Conservation (phyloP, 2,888 invertebrate species). For the Thysanoteuthis rhombus region DNA sequence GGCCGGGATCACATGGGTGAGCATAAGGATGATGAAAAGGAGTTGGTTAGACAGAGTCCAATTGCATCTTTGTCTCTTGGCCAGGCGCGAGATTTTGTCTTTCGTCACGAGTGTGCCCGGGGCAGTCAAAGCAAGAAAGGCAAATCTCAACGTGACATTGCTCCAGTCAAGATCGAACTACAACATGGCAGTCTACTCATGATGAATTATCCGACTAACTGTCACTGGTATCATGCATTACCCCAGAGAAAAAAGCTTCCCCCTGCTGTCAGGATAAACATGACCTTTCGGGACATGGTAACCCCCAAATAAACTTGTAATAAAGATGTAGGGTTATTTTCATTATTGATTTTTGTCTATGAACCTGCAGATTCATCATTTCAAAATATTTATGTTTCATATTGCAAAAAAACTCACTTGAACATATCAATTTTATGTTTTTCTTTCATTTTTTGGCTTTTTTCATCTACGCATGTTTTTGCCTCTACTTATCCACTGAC, state of each 20-base stretch:
- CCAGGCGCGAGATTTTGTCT: conserved; percentile 75
- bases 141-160: conserved; percentile 61
- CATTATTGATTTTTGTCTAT: no score
- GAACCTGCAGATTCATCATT: no score
- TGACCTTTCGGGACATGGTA: conserved; percentile 65
- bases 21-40: conserved; percentile 78
- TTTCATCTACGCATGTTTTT: no score
- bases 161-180: conserved; percentile 71
- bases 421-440: no score
- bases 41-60: conserved; percentile 73
- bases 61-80: conserved; percentile 79
- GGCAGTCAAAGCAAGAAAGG: conserved; percentile 49
- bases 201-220: conserved; percentile 80
- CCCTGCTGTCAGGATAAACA: conserved; percentile 74
- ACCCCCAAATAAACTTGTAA: not conserved
- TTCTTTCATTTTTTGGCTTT: no score
- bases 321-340: no score
- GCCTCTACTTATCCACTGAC: no score
- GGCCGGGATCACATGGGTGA: conserved; percentile 79
- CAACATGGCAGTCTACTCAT: conserved; percentile 77
- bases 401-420: no score
- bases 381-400: no score
- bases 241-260: conserved; percentile 73
- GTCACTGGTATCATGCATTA: conserved; percentile 78
- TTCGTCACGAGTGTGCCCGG: conserved; percentile 71